Conservation (phyloP, 53 echinoderm and acorn worm species). For the Luidia sarsii region DNA sequence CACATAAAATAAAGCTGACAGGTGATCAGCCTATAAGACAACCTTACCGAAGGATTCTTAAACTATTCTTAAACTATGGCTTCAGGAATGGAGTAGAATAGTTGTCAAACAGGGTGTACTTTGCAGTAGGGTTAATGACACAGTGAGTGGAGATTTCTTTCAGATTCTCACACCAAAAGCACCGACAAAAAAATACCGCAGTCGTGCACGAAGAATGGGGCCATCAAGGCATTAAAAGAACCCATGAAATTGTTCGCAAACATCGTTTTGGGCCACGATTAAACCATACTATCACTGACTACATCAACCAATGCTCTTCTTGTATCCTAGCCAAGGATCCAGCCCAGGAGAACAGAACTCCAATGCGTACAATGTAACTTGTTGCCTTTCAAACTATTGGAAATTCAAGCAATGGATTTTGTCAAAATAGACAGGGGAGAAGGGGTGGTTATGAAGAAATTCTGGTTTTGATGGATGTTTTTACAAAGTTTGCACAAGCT, state of each 20-base stretch:
- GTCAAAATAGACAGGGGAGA: slow-evolving; percentile 53
- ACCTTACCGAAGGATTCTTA: too few species aligned
- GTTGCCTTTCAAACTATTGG: slow-evolving; percentile 35
- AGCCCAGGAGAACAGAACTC: slow-evolving; percentile 15
- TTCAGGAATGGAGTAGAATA: background rate
- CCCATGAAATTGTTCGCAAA: slow-evolving; percentile 29
- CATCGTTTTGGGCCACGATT: slow-evolving; percentile 61
- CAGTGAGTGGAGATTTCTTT: background rate
- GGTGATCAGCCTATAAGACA: too few species aligned
- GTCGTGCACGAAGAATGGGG: slow-evolving; percentile 47
- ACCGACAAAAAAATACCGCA: background rate
- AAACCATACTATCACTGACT: slow-evolving; percentile 28
- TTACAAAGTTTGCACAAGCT: slow-evolving; percentile 60
- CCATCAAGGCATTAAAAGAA: slow-evolving; percentile 55
- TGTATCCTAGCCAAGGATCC: slow-evolving; percentile 53
- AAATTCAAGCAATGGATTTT: slow-evolving; percentile 63
- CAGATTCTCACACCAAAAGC: background rate
- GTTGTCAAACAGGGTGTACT: slow-evolving; percentile 6
- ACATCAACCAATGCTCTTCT: slow-evolving; percentile 48
- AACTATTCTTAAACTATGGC: slow-evolving; percentile 20
- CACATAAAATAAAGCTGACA: too few species aligned
- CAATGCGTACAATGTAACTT: slow-evolving; percentile 22
- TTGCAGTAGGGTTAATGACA: slow-evolving; percentile 1
- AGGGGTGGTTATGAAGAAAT: slow-evolving; percentile 55
- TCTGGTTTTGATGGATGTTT: slow-evolving; percentile 63